Evolutionary conservation across 1,140 invertebrate genomes (phyloP).

Genomic region (Apis dorsata): DNA sequence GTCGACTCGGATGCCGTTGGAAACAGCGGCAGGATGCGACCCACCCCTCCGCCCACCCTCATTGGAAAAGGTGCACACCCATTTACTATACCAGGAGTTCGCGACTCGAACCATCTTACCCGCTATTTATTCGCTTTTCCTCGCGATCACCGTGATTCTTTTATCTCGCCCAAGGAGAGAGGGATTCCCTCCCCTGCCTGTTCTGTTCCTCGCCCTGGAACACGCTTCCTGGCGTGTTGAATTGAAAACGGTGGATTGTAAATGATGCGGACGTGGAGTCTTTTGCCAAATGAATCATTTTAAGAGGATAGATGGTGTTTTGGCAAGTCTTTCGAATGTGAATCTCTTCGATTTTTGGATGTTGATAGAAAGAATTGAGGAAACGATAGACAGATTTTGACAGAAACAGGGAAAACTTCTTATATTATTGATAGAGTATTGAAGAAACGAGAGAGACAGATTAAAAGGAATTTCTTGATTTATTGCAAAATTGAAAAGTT

Average conservation of each 20-base stretch:
- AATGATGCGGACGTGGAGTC: background rate
- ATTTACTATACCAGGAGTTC: constrained; percentile 60
- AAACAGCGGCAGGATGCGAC: constrained; percentile 15
- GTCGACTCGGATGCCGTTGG: constrained; percentile 42
- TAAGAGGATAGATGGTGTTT: no score
- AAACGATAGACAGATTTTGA: no score
- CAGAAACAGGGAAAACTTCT: no score
- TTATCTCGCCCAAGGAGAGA: constrained; percentile 54
- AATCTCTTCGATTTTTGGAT: no score
- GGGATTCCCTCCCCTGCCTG: constrained; percentile 19
- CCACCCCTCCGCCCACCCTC: constrained; percentile 3
- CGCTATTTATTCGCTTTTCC: constrained; percentile 62
- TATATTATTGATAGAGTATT: no score
- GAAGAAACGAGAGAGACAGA: no score
- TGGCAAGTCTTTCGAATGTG: no score
- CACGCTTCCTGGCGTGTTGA: background rate
- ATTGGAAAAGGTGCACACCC: constrained; percentile 45
- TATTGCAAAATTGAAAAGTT: no score
- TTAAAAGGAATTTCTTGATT: no score
- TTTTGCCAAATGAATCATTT: no score
- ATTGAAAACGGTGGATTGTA: background rate
- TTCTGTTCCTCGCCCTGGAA: background rate
- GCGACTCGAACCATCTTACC: constrained; percentile 53
- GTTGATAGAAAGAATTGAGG: no score
- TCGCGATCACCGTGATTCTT: constrained; percentile 60